A percentile compares a stretch with the other conserved stretches of the same genome.
Conservation (phyloP, 2,113 vertebrate species). For the Eira barbara region DNA sequence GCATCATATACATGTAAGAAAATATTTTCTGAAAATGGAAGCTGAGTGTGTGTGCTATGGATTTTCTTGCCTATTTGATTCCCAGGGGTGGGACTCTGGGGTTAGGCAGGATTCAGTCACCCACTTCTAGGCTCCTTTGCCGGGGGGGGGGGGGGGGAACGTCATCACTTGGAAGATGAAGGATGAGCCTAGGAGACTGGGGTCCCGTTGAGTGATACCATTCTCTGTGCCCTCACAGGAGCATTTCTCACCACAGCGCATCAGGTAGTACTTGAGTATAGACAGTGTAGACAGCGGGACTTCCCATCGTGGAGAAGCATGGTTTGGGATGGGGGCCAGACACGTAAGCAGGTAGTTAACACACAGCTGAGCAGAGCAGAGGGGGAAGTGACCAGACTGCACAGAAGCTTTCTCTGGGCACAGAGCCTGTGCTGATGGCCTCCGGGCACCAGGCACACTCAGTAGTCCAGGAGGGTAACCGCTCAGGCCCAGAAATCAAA, state of each 20-base stretch:
- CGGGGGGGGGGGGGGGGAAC: no score
- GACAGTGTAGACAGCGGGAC: neutral
- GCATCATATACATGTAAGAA: neutral
- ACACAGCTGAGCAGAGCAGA: neutral
- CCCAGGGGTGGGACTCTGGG: neutral
- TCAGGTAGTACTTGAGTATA: neutral
- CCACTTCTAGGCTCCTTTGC: neutral
- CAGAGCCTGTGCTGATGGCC: neutral
- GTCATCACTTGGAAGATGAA: neutral
- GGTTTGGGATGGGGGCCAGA: neutral
- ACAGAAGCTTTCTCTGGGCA: neutral
- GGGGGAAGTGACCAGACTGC: neutral
- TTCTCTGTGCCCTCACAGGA: no score
- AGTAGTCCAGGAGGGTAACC: neutral
- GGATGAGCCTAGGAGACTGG: neutral
- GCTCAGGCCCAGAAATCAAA: neutral
- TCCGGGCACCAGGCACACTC: neutral
- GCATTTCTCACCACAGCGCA: accelerated
- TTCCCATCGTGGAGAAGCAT: neutral
- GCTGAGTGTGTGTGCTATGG: neutral
- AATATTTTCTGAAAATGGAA: neutral
- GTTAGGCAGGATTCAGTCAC: neutral
- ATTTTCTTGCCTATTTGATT: neutral
- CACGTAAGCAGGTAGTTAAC: neutral
- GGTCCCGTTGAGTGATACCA: accelerated